Evolutionary conservation across 2,888 invertebrate species (phyloP), one percentile per base, ranked within the genome.

Genomic region (Heliconius hortense): DNA sequence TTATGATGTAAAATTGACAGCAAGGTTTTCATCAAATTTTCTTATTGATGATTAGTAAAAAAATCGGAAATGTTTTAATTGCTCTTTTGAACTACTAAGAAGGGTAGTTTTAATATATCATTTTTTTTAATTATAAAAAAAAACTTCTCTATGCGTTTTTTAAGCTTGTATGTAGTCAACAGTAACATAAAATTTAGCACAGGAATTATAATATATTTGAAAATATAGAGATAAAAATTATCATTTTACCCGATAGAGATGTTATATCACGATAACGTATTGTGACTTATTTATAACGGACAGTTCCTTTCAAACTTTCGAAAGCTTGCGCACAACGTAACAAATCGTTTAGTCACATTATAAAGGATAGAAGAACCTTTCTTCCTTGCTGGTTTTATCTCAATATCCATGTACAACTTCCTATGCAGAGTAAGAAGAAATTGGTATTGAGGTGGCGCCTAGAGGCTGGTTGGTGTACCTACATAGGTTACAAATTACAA

Each of bases 261-360:
- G 69, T 69, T 69, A 56, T 69, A n/a, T 69, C 56, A 66, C n/a
- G 53, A 73, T 70, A 73, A 26, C 66, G 48, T 43, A 66, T 39
- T 72, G 43, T 72, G 68, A 69, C 68, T 28, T 70, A 77, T 73
- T 60, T 73, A 76, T 73, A 63, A 75, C 64, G 70, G 60, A 28
- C 70, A 74, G 63, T 62, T 69, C 66, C 66, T 59, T 67, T 70
- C 66, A n/a, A 70, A 70, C 73, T 76, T 75, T 76, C 75, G 69
- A 68, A 43, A 63, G 67, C 73, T 77, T 77, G 71, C 77, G n/a
- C 26, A 69, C 59, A 64, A 73, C 74, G 68, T 72, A 72, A 74
- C 77, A 56, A 76, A 72, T 74, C 69, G 64, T 59, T 74, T 77
- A 67, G 77, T 70, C 75, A 72, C 66, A 74, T 72, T 66, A 72